A percentile compares a stretch with the other conserved stretches of the same genome.
phyloP scores from a whole-genome alignment of 35 echinoderm and acorn worm species.

The Ophioderma brevispina region DNA sequence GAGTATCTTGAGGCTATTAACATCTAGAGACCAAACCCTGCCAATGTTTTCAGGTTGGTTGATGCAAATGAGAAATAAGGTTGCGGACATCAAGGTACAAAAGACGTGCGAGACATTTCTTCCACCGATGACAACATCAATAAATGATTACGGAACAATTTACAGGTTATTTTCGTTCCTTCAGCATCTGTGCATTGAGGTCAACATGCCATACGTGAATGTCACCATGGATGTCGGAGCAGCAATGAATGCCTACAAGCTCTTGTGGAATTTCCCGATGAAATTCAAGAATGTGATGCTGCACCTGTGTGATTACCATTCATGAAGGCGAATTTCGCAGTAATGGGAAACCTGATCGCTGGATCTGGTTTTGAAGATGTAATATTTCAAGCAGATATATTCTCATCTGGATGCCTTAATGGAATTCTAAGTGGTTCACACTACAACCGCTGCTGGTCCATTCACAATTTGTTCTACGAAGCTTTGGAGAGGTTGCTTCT shows the following conservation, averaged over 20 bases:
- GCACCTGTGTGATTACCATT: slow-evolving; percentile 38
- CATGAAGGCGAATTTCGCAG: slow-evolving; percentile 44
- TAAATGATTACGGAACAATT: slow-evolving; percentile 32
- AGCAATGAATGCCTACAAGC: slow-evolving; percentile 45
- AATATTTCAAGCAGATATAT: slow-evolving; percentile 39
- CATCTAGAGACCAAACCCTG: no score
- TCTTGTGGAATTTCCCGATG: slow-evolving; percentile 26
- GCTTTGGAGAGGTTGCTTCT: slow-evolving; percentile 30
- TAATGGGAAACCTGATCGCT: slow-evolving; percentile 24
- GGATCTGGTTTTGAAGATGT: slow-evolving; percentile 52
- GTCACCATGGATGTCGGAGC: slow-evolving; percentile 38
- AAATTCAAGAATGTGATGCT: slow-evolving; percentile 43
- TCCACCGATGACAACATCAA: slow-evolving; percentile 24
- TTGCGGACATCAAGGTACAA: no score
- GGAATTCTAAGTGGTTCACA: slow-evolving; percentile 25
- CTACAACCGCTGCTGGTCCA: slow-evolving; percentile 38
- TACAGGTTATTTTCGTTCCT: slow-evolving; percentile 33
- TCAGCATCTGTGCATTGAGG: slow-evolving; percentile 34
- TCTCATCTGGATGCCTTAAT: slow-evolving; percentile 47
- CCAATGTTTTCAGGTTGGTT: no score
- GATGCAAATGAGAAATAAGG: no score
- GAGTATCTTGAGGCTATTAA: no score
- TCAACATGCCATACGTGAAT: slow-evolving; percentile 49
- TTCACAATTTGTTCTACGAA: slow-evolving; percentile 36
- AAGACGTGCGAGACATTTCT: slow-evolving; percentile 51